These are phyloP conservation scores for Netta rufina DNA, from an alignment of 2,797 vertebrate species.

Conservation along the genomic window DNA sequence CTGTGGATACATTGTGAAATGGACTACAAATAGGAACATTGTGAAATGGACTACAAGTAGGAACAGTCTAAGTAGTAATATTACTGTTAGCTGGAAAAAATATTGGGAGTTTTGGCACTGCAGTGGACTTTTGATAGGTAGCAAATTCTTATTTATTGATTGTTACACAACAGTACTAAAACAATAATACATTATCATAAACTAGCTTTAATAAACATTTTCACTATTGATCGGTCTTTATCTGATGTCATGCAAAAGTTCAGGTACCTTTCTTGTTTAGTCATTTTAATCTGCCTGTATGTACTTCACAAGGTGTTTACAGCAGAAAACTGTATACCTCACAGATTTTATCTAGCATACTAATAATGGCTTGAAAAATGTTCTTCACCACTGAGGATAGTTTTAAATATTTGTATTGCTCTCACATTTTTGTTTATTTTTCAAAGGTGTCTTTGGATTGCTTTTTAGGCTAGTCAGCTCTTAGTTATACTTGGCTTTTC, in stretches of 20 bases:
- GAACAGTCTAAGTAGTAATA: not conserved
- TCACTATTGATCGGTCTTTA: not conserved
- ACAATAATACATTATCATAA: not conserved
- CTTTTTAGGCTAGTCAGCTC: not conserved
- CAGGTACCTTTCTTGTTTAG: not conserved
- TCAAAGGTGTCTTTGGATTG: not conserved
- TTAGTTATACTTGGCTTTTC: not conserved
- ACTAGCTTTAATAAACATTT: not conserved
- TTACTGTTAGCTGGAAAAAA: not conserved
- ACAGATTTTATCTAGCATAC: not conserved
- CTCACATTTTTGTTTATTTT: not conserved
- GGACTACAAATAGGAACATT: not conserved
- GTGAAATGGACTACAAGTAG: not conserved
- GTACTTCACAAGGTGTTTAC: not conserved
- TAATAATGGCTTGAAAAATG: not conserved
- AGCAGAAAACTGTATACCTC: not conserved
- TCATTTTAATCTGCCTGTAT: not conserved
- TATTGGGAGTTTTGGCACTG: not conserved
- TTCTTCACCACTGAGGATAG: not conserved
- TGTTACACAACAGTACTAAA: not conserved
- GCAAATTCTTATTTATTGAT: not conserved
- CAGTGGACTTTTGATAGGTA: not conserved
- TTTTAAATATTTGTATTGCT: not conserved
- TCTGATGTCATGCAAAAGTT: not conserved
- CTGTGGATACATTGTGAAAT: not conserved